These are phyloP conservation scores for Chaunax sp. DNA, from an alignment of 2,797 vertebrate genomes.

Conservation along the genomic window DNA sequence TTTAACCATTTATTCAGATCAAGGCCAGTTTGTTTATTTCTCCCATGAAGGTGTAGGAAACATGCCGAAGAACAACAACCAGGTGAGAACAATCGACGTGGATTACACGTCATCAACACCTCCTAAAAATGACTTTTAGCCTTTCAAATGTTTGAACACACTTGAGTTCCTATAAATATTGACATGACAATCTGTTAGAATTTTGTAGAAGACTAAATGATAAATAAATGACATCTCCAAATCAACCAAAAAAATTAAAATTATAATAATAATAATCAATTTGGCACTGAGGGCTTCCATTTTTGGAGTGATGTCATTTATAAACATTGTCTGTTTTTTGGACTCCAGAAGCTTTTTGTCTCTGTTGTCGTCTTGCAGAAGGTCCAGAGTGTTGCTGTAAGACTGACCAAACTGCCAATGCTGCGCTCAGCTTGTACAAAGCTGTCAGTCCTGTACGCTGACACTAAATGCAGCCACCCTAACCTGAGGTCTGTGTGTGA, in stretches of 20 bases:
- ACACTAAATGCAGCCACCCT: conserved; percentile 83
- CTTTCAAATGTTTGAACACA: no score
- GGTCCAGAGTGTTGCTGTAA: conserved; percentile 75
- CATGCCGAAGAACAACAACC: conserved; percentile 65
- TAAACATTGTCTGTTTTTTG: neutral
- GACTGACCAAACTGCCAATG: conserved; percentile 84
- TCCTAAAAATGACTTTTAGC: no score
- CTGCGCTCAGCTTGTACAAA: conserved; percentile 84
- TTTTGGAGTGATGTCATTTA: neutral
- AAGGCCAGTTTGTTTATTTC: neutral
- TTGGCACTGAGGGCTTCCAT: neutral
- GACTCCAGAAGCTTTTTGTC: neutral
- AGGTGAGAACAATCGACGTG: conserved; percentile 57
- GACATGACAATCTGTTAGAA: no score
- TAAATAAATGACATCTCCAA: neutral
- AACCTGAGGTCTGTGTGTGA: conserved; percentile 86
- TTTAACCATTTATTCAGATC: neutral
- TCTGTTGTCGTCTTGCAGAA: conserved; percentile 43
- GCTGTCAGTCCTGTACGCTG: conserved; percentile 80
- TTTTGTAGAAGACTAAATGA: no score
- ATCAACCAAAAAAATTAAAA: neutral
- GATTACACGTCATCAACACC: neutral
- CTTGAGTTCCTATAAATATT: no score
- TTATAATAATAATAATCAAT: no score
- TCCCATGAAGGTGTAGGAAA: conserved; percentile 7